A percentile compares a stretch with the other conserved stretches of the same genome.
Conservation (phyloP, 2,888 invertebrate genomes). For the Dyspetes luteomarginatus region DNA sequence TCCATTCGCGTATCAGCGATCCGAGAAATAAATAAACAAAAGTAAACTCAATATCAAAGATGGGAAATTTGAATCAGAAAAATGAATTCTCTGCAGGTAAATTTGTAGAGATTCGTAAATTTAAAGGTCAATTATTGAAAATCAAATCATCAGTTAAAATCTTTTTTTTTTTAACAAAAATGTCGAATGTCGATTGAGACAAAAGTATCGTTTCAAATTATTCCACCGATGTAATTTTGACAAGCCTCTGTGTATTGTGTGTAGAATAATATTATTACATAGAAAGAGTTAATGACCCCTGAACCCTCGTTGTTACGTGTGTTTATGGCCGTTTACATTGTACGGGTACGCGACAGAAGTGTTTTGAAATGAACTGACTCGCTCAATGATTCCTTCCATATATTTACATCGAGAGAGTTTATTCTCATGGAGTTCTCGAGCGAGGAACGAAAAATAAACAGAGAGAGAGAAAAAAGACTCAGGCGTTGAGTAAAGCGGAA, state of each 20-base stretch:
- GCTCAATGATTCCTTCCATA: conserved; percentile 42
- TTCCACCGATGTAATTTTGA: neutral
- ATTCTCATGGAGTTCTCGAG: conserved; percentile 25
- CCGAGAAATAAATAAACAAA: too few species aligned
- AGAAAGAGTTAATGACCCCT: neutral
- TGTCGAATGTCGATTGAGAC: too few species aligned
- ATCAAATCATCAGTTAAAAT: too few species aligned
- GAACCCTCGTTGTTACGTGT: conserved; percentile 28
- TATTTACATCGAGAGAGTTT: conserved; percentile 42
- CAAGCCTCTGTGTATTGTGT: neutral
- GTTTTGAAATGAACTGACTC: conserved; percentile 58
- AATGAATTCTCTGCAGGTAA: too few species aligned
- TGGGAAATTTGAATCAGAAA: too few species aligned
- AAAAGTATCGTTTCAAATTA: neutral
- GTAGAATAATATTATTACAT: neutral
- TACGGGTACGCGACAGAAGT: conserved; percentile 37
- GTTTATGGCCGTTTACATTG: conserved; percentile 28
- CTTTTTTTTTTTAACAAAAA: too few species aligned
- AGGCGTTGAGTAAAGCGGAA: conserved; percentile 70
- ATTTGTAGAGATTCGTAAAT: too few species aligned
- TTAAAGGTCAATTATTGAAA: too few species aligned
- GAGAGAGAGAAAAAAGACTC: conserved; percentile 59
- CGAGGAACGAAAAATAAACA: too few species aligned
- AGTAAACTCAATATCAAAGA: too few species aligned
- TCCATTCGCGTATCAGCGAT: too few species aligned